A percentile compares a stretch with the other conserved stretches of the same genome.
Conservation (phyloP, 1,140 invertebrate species). For the Theocolax elegans region DNA sequence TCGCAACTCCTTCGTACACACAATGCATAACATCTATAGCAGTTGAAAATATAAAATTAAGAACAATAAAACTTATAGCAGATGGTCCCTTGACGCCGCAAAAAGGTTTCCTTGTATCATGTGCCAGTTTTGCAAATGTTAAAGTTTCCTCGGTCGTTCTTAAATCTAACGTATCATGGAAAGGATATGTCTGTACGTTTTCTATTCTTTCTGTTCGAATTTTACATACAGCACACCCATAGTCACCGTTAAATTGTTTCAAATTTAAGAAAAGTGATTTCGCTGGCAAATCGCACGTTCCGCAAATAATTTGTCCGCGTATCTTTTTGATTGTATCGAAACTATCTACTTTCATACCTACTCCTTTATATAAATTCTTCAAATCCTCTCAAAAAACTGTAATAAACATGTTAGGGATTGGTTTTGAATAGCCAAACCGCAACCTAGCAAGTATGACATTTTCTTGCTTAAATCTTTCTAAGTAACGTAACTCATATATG, state of each 20-base stretch:
- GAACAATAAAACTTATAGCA: constrained; percentile 19
- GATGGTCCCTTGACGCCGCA: constrained; percentile 33
- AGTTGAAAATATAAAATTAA: constrained; percentile 27
- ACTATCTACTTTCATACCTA: neutral
- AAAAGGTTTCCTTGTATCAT: no score
- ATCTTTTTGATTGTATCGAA: neutral
- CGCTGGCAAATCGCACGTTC: constrained; percentile 33
- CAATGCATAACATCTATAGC: constrained; percentile 31
- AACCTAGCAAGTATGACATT: no score
- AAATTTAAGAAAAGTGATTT: constrained; percentile 32
- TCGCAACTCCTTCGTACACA: constrained; percentile 40
- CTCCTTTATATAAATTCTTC: neutral
- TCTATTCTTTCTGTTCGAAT: neutral
- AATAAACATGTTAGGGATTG: neutral
- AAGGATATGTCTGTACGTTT: constrained; percentile 12
- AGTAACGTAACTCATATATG: no score
- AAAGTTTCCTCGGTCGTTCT: constrained; percentile 33
- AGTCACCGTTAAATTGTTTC: constrained; percentile 21
- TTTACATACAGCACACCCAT: constrained; percentile 28
- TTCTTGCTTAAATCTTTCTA: no score
- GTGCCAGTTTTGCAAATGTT: constrained; percentile 31
- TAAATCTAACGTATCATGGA: neutral
- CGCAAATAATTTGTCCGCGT: constrained; percentile 3
- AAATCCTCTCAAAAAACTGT: neutral
- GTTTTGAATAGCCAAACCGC: no score